These are phyloP conservation scores for Microcebus jonahi DNA, from an alignment of 2,113 vertebrate species.

Conservation along the genomic window DNA sequence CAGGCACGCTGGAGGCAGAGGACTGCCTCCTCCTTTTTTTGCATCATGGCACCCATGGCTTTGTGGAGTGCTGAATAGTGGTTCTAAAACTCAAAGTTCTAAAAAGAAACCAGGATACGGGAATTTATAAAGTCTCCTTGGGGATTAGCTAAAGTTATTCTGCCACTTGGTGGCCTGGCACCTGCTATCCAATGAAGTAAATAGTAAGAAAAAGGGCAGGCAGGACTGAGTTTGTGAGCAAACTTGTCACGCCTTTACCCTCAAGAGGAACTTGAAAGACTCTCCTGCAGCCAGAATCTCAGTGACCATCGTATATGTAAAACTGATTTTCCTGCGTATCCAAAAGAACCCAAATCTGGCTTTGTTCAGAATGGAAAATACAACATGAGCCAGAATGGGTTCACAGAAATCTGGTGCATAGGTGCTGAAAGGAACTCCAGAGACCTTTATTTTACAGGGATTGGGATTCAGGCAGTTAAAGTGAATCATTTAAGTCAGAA, in stretches of 20 bases:
- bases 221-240: not conserved
- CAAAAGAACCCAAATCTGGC: not conserved
- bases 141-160: not conserved
- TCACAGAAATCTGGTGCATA: not conserved
- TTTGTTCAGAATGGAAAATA: not conserved
- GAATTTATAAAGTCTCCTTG: not conserved
- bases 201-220: not conserved
- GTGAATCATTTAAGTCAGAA: not conserved
- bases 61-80: not conserved
- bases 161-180: not conserved
- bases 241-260: not conserved
- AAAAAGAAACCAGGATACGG: not conserved
- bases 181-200: not conserved
- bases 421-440: not conserved
- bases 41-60: not conserved
- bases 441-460: not conserved
- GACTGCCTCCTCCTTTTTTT: too few species aligned
- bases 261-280: not conserved
- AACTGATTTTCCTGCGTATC: not conserved
- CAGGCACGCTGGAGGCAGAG: not conserved
- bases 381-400: not conserved
- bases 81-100: not conserved
- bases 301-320: not conserved
- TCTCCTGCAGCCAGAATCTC: not conserved
- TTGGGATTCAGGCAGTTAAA: not conserved